A percentile compares a stretch with the other conserved stretches of the same genome.
Evolutionary conservation across 2,113 vertebrate species (phyloP).

Genomic region (Dromiciops gliroides): DNA sequence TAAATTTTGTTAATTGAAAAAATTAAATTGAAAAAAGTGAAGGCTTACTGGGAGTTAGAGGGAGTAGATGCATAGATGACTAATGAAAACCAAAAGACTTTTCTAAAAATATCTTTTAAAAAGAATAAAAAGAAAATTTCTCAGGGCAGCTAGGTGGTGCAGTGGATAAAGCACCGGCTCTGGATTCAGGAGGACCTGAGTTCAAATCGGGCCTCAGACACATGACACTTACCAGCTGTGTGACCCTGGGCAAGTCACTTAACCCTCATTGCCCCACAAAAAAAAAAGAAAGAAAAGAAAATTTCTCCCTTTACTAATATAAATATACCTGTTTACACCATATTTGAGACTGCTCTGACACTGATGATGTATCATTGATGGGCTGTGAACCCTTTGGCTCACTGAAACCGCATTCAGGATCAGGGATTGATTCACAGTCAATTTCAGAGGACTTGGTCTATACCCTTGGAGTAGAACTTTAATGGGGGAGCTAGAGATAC

Average conservation of each 20-base stretch:
- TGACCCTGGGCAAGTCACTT: too few relatives aligned
- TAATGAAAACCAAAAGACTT: not conserved
- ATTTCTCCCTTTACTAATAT: not conserved
- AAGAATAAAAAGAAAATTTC: too few relatives aligned
- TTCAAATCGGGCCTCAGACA: too few relatives aligned
- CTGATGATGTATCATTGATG: not conserved
- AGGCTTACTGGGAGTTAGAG: not conserved
- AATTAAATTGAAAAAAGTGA: not conserved
- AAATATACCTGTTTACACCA: not conserved
- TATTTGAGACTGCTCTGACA: not conserved
- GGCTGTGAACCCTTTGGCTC: not conserved
- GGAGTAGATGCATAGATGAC: not conserved
- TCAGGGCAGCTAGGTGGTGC: too few relatives aligned
- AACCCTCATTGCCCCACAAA: too few relatives aligned
- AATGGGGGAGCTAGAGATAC: too few relatives aligned
- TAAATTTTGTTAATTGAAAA: not conserved
- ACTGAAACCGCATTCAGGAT: not conserved
- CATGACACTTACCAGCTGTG: too few relatives aligned
- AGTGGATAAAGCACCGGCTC: too few relatives aligned
- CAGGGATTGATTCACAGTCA: not conserved
- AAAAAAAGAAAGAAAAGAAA: not conserved
- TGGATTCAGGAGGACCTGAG: too few relatives aligned
- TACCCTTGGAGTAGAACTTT: too few relatives aligned
- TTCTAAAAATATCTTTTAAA: not conserved
- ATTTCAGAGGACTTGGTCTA: not conserved